Conservation (phyloP, 2,888 invertebrate species). For the Frankliniella fusca region DNA sequence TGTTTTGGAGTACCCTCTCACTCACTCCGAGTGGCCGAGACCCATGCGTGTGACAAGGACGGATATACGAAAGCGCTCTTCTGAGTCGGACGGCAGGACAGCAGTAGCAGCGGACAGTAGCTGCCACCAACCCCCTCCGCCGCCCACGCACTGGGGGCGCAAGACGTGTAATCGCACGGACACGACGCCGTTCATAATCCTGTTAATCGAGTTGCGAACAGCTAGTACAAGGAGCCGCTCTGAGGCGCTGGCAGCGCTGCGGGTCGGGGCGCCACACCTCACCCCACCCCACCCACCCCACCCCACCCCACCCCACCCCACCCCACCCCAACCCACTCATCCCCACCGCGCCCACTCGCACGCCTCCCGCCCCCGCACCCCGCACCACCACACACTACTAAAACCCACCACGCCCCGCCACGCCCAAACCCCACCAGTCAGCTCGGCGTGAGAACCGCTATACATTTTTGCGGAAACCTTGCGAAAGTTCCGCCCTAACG, state of each 20-base stretch:
- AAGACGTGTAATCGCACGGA: not conserved
- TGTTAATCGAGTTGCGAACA: conserved; percentile 9
- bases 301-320: not conserved
- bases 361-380: not conserved
- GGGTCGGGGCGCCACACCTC: not conserved
- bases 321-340: not conserved
- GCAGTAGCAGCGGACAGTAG: too few species aligned
- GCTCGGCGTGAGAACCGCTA: not conserved
- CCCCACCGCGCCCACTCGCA: not conserved
- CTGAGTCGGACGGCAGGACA: too few species aligned
- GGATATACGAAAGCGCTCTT: too few species aligned
- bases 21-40: too few species aligned
- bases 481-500: conserved; percentile 14
- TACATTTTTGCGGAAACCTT: conserved; percentile 25
- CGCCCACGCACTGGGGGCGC: not conserved
- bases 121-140: not conserved
- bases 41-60: too few species aligned
- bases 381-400: not conserved
- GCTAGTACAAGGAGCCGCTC: conserved; percentile 6
- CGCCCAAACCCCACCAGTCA: not conserved
- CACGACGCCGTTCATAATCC: not conserved
- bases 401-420: not conserved
- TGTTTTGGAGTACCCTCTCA: too few species aligned
- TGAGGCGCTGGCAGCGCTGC: not conserved
- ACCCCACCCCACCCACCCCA: not conserved